These are phyloP conservation scores for Corydoras sp. DNA, from an alignment of 2,113 vertebrate species.

Conservation along the genomic window DNA sequence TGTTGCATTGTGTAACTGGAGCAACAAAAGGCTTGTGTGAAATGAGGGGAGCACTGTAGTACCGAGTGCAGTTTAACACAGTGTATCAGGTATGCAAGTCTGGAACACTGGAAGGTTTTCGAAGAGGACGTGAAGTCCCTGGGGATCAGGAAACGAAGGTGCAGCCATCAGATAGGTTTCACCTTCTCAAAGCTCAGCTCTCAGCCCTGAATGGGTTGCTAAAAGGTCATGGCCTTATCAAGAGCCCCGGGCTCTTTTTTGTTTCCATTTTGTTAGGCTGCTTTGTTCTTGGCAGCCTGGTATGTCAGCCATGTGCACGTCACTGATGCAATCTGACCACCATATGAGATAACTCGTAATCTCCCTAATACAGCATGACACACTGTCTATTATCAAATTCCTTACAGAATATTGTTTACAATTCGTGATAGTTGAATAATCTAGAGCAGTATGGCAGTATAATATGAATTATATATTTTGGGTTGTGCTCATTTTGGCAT, in stretches of 20 bases:
- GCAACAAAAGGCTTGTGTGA: background rate
- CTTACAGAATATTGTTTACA: no score
- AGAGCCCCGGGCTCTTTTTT: slow-evolving; percentile 26
- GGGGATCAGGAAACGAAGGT: slow-evolving; percentile 37
- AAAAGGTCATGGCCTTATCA: slow-evolving; percentile 38
- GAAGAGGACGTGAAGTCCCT: slow-evolving; percentile 33
- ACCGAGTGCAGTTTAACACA: slow-evolving; percentile 5
- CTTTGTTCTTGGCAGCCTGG: slow-evolving; percentile 28
- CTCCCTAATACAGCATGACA: background rate
- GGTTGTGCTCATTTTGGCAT: no score
- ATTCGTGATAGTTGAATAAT: no score
- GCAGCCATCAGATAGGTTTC: slow-evolving; percentile 44
- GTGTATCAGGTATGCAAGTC: slow-evolving; percentile 33
- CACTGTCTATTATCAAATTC: background rate
- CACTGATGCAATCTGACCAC: slow-evolving; percentile 26
- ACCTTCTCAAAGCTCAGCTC: slow-evolving; percentile 41
- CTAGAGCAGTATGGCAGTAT: no score
- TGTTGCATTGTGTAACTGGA: slow-evolving; percentile 1
- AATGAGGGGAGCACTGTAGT: background rate
- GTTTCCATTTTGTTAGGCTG: slow-evolving; percentile 28
- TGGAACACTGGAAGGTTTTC: slow-evolving; percentile 28
- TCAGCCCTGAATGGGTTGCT: slow-evolving; percentile 36
- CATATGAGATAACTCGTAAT: background rate
- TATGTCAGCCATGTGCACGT: slow-evolving; percentile 32
- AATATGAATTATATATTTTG: no score